Percentiles rank a stretch among this genome's conserved stretches.
Conservation (phyloP, 35 echinoderm and acorn worm genomes). For the Lytechinus variegatus region DNA sequence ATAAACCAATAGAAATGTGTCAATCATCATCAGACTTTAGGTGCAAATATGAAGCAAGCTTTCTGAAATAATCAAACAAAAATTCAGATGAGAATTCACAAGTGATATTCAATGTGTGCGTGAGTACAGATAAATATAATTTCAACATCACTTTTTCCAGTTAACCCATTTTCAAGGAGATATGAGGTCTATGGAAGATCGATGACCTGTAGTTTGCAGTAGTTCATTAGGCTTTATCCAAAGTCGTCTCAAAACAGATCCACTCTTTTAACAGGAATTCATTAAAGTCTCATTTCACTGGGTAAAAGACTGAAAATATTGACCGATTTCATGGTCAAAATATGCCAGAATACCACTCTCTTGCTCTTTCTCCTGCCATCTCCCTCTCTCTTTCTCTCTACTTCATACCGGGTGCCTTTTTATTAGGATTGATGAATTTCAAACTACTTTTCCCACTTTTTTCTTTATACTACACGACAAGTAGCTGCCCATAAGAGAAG, state of each 20-base stretch:
- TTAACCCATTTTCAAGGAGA: neutral
- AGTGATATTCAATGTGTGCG: neutral
- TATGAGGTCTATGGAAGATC: neutral
- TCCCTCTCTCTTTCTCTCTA: too few species aligned
- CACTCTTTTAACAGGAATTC: conserved; percentile 4
- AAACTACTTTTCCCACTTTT: too few species aligned
- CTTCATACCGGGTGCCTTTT: too few species aligned
- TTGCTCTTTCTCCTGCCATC: neutral
- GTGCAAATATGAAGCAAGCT: neutral
- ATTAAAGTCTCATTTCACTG: conserved; percentile 8
- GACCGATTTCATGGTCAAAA: neutral
- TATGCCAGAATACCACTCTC: neutral
- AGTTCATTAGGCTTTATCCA: neutral
- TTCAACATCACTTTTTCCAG: neutral
- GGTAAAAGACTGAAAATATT: neutral
- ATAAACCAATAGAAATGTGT: neutral
- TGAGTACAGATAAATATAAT: neutral
- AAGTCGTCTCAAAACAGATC: neutral
- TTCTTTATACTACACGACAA: too few species aligned
- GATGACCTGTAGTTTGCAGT: neutral
- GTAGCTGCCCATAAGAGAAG: too few species aligned
- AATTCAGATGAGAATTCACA: neutral
- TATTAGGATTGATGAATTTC: too few species aligned
- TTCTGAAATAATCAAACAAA: neutral
- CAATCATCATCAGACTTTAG: neutral